Evolutionary conservation across 2,797 vertebrate species (phyloP), one percentile per base, ranked within the genome.

Genomic region (Myotis findleyi): DNA sequence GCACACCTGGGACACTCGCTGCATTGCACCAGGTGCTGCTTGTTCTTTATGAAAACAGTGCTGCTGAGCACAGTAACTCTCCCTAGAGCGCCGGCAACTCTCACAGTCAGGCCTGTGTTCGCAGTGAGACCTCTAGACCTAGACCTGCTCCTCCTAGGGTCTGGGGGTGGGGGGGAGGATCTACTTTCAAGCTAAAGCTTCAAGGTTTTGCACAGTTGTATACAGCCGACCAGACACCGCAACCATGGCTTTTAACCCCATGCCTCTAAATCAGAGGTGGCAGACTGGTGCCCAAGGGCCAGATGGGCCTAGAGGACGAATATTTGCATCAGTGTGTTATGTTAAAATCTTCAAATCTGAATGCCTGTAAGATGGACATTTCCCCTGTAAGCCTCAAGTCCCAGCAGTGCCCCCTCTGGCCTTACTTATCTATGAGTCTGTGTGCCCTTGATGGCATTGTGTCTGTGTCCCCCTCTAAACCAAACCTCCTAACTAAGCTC

Each of bases 61-160:
- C 33, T 7, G 20, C 51, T 55, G 17, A 47, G 21, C 33, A 20
- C 6, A 13, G 0, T 0, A 1, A 23, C 16, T n/a, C 41, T 71
- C 27, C 8, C 6, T 3, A 55, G 51, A 33, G 0, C 55, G 11
- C 9, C 1, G 1, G 49, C 25, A 21, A 2, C 66, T 3, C 55
- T 23, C 18, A 0, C 0, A 0, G 64, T 38, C 10, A 2, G 25
- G 5, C n/a, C 3, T 1, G 0, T 5, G 2, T 36, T 55, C 1
- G 2, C 30, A 16, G 0, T 17, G 30, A 33, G n/a, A 6, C 27
- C 49, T 4, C 62, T 30, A 2, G 20, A 6, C 53, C 17, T n/a
- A 20, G 5, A 13, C 4, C 7, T 27, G 38, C 6, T 4, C 16
- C 1, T 36, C 47, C 53, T 36, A 41, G 6, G 38, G 38, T 41